Conservation (phyloP, 23 tunicate genomes). For the Pegea sp. region DNA sequence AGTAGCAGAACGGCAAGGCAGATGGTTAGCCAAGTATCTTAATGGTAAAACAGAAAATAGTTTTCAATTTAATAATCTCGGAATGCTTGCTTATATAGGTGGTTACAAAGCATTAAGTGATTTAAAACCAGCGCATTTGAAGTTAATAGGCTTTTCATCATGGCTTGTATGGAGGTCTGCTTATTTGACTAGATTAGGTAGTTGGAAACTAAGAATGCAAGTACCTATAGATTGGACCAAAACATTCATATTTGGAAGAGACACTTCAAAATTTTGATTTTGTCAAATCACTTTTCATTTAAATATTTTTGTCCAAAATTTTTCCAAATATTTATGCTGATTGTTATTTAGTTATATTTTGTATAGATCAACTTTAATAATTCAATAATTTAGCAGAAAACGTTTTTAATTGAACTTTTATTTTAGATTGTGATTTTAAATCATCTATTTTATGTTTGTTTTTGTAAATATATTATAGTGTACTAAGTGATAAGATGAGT, state of each 20-base stretch:
- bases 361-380: too few relatives aligned
- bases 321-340: too few relatives aligned
- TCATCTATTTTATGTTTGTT: too few relatives aligned
- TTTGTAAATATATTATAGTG: too few relatives aligned
- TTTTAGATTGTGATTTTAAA: too few relatives aligned
- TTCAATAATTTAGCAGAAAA: too few relatives aligned
- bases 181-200: slow-evolving; percentile 57
- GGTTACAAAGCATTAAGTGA: slow-evolving; percentile 58
- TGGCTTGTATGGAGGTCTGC: slow-evolving; percentile 90
- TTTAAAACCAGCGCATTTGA: slow-evolving; percentile 30
- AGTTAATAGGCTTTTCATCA: slow-evolving; percentile 61
- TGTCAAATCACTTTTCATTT: too few relatives aligned
- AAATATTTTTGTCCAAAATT: too few relatives aligned
- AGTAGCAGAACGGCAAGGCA: slow-evolving; percentile 72
- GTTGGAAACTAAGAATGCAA: slow-evolving; percentile 65
- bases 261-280: slow-evolving; percentile 50
- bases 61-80: slow-evolving; percentile 44
- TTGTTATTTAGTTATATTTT: too few relatives aligned
- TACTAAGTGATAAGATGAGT: too few relatives aligned
- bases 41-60: slow-evolving; percentile 21
- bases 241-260: slow-evolving; percentile 83
- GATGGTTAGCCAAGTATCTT: slow-evolving; percentile 63
- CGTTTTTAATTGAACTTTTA: too few relatives aligned
- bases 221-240: slow-evolving; percentile 82
- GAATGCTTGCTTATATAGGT: slow-evolving; percentile 88